Conservation (phyloP, 2,888 invertebrate genomes). For the Ectropis crepuscularia region DNA sequence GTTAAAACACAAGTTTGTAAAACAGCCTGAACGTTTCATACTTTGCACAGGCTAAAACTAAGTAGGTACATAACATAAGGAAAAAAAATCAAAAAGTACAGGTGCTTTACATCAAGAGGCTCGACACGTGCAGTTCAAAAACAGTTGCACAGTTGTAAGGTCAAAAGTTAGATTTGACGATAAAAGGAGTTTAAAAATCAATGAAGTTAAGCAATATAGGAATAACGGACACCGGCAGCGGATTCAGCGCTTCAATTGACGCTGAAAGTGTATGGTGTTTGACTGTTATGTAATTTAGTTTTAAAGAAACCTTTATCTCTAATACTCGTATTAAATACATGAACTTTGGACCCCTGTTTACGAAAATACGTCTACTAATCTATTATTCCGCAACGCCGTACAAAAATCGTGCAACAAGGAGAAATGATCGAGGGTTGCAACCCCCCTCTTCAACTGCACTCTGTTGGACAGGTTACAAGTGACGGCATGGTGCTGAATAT, state of each 20-base stretch:
- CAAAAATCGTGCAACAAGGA: too few species aligned
- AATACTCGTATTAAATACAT: background rate
- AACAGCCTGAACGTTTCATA: too few species aligned
- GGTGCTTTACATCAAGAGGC: background rate
- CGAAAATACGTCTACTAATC: too few species aligned
- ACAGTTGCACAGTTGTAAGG: slow-evolving; percentile 49
- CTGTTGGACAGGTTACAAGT: too few species aligned
- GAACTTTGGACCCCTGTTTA: too few species aligned
- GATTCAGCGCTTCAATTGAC: slow-evolving; percentile 55
- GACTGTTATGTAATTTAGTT: background rate
- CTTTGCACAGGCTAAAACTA: background rate
- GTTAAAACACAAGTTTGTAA: too few species aligned
- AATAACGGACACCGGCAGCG: slow-evolving; percentile 46
- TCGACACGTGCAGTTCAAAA: slow-evolving; percentile 21
- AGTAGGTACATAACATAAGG: background rate
- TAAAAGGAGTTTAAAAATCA: slow-evolving; percentile 71
- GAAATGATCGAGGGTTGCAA: too few species aligned
- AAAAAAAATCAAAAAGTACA: too few species aligned
- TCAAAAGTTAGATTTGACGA: slow-evolving; percentile 61
- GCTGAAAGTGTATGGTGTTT: background rate
- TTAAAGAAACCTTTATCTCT: background rate
- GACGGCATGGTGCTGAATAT: too few species aligned
- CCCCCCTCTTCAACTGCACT: too few species aligned
- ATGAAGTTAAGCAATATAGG: slow-evolving; percentile 71
- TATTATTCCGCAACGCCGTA: too few species aligned